Evolutionary conservation across 2,888 invertebrate species (phyloP), one percentile per base, ranked within the genome.

Genomic region (Drosophila atripex): DNA sequence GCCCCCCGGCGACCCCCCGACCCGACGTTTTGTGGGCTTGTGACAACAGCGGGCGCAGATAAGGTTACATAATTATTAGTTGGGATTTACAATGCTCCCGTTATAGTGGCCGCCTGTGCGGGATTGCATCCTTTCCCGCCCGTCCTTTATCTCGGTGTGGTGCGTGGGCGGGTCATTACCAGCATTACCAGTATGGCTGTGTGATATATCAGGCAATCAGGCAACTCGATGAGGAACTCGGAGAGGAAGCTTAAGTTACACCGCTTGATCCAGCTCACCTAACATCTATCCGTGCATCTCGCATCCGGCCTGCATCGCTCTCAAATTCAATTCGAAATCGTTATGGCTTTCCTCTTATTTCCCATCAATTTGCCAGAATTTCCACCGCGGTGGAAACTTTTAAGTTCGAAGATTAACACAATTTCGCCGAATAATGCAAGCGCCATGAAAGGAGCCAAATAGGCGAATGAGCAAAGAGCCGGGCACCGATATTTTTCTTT

Each of bases 31-130:
- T 41, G 55, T 35, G 55, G 59, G 49, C 59, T 68, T 64, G 70
- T 79, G 82, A 76, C 77, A 80, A 72, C 73, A 76, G 66, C 78
- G 82, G 72, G 54, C 51, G 61, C 75, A 86, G 86, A 86, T 88
- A 87, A 89, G 88, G 82, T 89, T 88, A 87, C 89, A 88, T 85
- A 88, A 88, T 89, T 89, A 89, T 89, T 89, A 88, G 82, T 80
- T 76, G 78, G 89, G 86, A 86, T 88, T 89, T 88, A 75, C 83
- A 78, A 77, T 77, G 77, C 77, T 82, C 77, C 71, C 75, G 73
- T 78, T 80, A 70, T 77, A 72, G 72, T 66, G 50, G 60, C 58
- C 59, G 23, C 30, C 65, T 18, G 30, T 50, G 60, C 53, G 47
- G 47, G 41, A 25, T 9, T 38, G 49, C 35, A 35, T 35, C 35